phyloP scores from a whole-genome alignment of 2,797 vertebrate genomes.

The Strix occidentalis region DNA sequence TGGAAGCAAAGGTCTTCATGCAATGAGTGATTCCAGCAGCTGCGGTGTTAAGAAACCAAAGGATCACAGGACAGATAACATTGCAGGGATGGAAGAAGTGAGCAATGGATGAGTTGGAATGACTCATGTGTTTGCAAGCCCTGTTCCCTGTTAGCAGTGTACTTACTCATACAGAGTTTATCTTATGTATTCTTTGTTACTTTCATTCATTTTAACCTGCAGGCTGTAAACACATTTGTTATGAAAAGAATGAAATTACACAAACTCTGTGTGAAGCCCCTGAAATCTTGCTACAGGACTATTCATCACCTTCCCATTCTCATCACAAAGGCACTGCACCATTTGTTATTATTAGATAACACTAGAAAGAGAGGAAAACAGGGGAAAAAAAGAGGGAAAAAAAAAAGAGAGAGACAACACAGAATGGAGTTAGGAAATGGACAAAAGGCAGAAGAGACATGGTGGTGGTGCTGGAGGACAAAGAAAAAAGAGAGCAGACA shows the following conservation, averaged over 20 bases:
- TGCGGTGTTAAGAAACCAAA: neutral
- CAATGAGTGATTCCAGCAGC: neutral
- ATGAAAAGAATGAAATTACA: conserved; percentile 18
- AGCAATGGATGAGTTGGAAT: neutral
- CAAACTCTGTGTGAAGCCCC: neutral
- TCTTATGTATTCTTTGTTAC: conserved; percentile 2
- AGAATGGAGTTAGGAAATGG: neutral
- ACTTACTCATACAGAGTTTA: conserved; percentile 9
- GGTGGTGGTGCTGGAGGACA: neutral
- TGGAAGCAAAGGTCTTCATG: neutral
- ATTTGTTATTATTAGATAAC: conserved; percentile 6
- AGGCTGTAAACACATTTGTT: conserved; percentile 51
- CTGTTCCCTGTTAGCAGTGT: neutral
- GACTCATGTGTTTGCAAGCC: neutral
- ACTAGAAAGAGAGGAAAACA: neutral
- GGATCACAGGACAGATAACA: neutral
- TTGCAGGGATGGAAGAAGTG: neutral
- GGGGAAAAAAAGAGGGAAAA: no score
- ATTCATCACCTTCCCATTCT: conserved; percentile 5
- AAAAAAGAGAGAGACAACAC: neutral
- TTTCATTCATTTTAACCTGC: conserved; percentile 35
- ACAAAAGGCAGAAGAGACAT: neutral
- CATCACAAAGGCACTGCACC: neutral
- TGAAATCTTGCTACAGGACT: conserved; percentile 1
- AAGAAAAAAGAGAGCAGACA: neutral